A percentile compares a stretch with the other conserved stretches of the same genome.
phyloP scores from a whole-genome alignment of 2,888 invertebrate species.

The Eulithis testata region DNA sequence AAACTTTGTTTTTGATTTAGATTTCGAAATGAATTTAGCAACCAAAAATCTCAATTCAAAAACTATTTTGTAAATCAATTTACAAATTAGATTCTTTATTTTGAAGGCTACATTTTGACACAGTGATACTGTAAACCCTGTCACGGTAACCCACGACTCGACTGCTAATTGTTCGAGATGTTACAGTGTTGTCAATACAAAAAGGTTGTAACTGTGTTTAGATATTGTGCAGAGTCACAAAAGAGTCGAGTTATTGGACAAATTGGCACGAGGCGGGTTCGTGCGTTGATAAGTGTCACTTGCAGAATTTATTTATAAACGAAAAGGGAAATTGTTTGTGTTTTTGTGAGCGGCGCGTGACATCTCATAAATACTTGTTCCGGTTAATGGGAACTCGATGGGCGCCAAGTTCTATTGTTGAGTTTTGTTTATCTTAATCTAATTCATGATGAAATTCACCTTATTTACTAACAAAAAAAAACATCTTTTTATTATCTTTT shows the following conservation, averaged over 20 bases:
- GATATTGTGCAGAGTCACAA: conserved; percentile 18
- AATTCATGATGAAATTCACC: neutral
- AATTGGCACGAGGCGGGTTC: conserved; percentile 30
- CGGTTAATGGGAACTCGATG: conserved; percentile 24
- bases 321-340: conserved; percentile 36
- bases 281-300: conserved; percentile 38
- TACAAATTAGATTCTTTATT: neutral
- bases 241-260: conserved; percentile 24
- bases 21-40: too few relatives aligned
- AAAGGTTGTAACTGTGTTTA: conserved; percentile 13
- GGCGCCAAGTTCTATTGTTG: conserved; percentile 14
- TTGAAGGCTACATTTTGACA: conserved; percentile 7
- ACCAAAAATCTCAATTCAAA: too few relatives aligned
- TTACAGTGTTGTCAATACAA: neutral
- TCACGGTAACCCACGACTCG: neutral
- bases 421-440: neutral
- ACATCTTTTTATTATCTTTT: too few relatives aligned
- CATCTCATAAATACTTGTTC: conserved; percentile 35
- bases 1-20: too few relatives aligned
- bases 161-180: conserved; percentile 1
- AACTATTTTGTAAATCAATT: too few relatives aligned
- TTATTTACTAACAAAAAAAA: too few relatives aligned
- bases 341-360: conserved; percentile 33
- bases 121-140: conserved; percentile 1
- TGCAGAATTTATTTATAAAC: conserved; percentile 37